Percentiles rank a stretch among this genome's conserved stretches.
Conservation (phyloP, 2,797 vertebrate species). For the Helarctos malayanus region DNA sequence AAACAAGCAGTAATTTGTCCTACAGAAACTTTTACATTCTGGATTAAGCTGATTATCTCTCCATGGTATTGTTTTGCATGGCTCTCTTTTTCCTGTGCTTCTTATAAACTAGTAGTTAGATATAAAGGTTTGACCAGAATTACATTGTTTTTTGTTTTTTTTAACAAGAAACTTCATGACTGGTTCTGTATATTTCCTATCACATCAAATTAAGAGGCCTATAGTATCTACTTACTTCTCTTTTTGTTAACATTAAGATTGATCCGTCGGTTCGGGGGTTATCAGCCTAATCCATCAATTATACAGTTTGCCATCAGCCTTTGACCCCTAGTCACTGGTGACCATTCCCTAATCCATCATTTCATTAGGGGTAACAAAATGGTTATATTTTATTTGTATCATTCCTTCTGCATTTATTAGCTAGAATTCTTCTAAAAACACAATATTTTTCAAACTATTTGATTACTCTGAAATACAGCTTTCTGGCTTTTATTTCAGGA, state of each 20-base stretch:
- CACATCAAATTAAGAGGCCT: not conserved
- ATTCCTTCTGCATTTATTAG: not conserved
- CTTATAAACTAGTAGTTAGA: constrained; percentile 1
- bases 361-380: constrained; percentile 2
- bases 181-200: not conserved
- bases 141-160: not conserved
- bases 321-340: not conserved
- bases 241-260: not conserved
- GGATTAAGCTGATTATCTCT: not conserved
- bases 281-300: not conserved
- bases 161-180: not conserved
- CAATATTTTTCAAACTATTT: not conserved
- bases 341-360: not conserved
- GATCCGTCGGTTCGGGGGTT: not conserved
- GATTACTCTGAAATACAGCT: constrained; percentile 14
- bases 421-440: constrained; percentile 50
- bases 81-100: not conserved
- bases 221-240: not conserved
- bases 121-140: constrained; percentile 6
- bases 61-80: not conserved
- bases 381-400: not conserved
- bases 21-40: not conserved
- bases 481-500: not conserved
- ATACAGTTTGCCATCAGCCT: not conserved
- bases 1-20: not conserved